Base-by-base conservation (phyloP, 2,888 invertebrate genomes). In the Drosophila anceps region DNA sequence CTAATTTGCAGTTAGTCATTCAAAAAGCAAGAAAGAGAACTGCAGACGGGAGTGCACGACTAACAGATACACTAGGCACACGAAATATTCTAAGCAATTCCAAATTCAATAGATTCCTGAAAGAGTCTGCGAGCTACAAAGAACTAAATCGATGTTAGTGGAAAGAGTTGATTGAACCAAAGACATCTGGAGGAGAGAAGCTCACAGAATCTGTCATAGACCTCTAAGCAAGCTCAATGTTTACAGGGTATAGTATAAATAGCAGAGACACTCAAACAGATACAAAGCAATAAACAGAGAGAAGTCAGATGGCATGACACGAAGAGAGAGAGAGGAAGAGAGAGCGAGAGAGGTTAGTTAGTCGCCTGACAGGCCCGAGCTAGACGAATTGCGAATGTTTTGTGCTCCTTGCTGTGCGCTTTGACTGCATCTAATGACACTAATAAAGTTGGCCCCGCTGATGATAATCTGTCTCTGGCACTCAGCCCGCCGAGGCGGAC, bases 351-450 rank as follows among this genome's bases (percentile, higher is more conserved):
- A 18, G 54, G 18, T 20, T 59, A 46, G 48, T 48, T 48, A 37
- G 48, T 46, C 29, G 46, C 24, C 27, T 46, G 58, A 43, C 62
- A 41, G 46, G 48, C 48, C 46, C 39, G 41, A 53, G 54, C 60
- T 61, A 65, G 66, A 73, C 60, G 72, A 65, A 75, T 59, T 48
- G 72, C 61, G 71, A 75, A 35, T 72, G 54, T 54, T 65, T 81
- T 74, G 76, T 67, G 81, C 62, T 70, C 51, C 77, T 82, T 76
- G 67, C 85, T 82, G 66, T 86, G 84, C 74, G 81, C 86, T 84
- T 73, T 87, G 82, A 87, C 88, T 84, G 85, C 88, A 84, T 82
- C 85, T 84, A 84, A 84, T 84, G 85, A 84, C 83, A 87, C 82
- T 84, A 87, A 84, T 84, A 84, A 84, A 82, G 88, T 87, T 84